These are phyloP conservation scores for Drosophila ananassae DNA, from an alignment of 1,140 invertebrate genomes.

Conservation along the genomic window DNA sequence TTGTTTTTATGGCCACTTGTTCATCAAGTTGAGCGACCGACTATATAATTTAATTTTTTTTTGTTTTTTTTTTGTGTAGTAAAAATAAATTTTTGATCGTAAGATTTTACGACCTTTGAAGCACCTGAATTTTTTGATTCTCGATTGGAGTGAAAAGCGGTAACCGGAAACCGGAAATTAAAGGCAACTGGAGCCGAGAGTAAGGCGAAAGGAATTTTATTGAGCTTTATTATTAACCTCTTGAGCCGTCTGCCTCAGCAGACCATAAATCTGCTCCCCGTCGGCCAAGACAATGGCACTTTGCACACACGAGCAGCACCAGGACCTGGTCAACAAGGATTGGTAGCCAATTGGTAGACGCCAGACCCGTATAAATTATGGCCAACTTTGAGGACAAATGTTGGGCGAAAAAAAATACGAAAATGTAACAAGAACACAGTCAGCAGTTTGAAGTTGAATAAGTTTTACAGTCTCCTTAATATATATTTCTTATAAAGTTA, in stretches of 20 bases:
- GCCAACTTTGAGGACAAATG: conserved; percentile 42
- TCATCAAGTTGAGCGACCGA: conserved; percentile 75
- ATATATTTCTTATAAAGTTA: neutral
- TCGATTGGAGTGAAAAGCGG: conserved; percentile 4
- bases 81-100: conserved; percentile 71
- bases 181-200: conserved; percentile 54
- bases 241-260: conserved; percentile 46
- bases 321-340: neutral
- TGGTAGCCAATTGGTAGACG: conserved; percentile 57
- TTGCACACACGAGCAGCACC: conserved; percentile 21
- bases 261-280: conserved; percentile 53
- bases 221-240: conserved; percentile 75
- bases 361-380: conserved; percentile 64
- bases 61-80: conserved; percentile 43
- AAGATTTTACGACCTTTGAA: conserved; percentile 30
- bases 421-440: neutral
- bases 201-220: conserved; percentile 53
- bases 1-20: conserved; percentile 72
- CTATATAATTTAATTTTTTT: conserved; percentile 77
- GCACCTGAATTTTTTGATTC: conserved; percentile 10
- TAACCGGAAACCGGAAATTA: conserved; percentile 34
- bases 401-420: neutral
- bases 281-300: conserved; percentile 54
- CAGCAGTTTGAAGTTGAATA: neutral
- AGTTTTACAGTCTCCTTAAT: neutral